Base-by-base conservation (phyloP, 2,888 invertebrate genomes). In the Parnassius apollo region DNA sequence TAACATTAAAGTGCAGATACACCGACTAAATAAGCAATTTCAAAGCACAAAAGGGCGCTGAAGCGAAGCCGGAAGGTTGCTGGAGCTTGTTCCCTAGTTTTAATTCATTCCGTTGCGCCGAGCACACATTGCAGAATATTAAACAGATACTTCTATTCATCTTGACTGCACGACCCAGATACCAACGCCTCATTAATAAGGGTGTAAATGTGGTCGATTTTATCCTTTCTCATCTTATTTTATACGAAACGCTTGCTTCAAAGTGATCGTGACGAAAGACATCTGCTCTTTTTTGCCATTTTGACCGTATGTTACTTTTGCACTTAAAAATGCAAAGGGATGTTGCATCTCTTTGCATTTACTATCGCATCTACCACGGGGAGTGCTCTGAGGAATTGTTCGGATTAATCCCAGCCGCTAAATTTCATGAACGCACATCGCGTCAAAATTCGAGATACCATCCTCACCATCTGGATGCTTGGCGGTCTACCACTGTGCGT, bases 141-240 rank as follows among this genome's bases (percentile, higher is more conserved):
- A 80, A 82, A 77, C 73, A 73, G 76, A 63, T 56, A 66, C 62
- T 73, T 62, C 74, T 73, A 80, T 81, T 78, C 79, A 81, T 79
- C 74, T 71, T 69, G 67, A 72, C 69, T 72, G 64, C 57, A 65
- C 74, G 81, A 79, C 81, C 82, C 68, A 82, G 75, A 80, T 82
- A 67, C 65, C 63, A 64, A 65, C 59, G 65, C 61, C 68, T 67
- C 65, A 64, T 67, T 69, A 70, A 72, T 71, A 69, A 64, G 66
- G 58, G 57, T 65, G 65, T 67, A 59, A 57, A 63, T 59, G 59
- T 55, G 55, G 50, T 13, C n/a, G 57, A 48, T 57, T 53, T 57
- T 57, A 49, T 35, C 8, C 3, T 42, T 55, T 54, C 48, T 48
- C 57, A 42, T 51, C 13, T 13, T 62, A 35, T 42, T 50, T 57